Evolutionary conservation across 2,888 invertebrate species (phyloP), one percentile per base, ranked within the genome.

Genomic region (Platerodrilus igneus): DNA sequence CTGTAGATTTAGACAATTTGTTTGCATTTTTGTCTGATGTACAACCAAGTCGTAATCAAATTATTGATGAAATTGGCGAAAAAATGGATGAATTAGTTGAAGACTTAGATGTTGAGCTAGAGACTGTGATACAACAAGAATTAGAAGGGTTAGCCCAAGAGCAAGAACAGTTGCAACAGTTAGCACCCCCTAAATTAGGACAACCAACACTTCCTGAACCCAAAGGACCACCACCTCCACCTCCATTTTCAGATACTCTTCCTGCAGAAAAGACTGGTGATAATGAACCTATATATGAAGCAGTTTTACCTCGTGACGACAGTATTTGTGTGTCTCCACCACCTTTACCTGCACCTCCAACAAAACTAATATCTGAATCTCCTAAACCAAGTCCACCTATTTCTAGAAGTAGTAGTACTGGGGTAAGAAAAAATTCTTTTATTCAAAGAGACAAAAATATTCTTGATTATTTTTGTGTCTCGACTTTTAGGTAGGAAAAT

Each of bases 11-110:
- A 56, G 92, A 92, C 67, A 90, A 90, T 66, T 70, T 92, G 55
- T 92, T 92, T 69, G 89, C 89, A 40, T 92, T 92, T 69, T 72
- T 92, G 13, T 87, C 88, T 0, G 91, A 91, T 55, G 83, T 86
- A 21, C 31, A 39, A 18, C 8, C 70, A 69, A 59, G 72, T 71
- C 27, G 76, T 65, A 59, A 74, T 72, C 8, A 77, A 74, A 56
- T 82, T 10, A 82, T 89, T 36, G 86, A 88, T 8, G 88, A 89
- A 68, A 87, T 90, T 23, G 86, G 86, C 0, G 84, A 85, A 57
- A 82, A 83, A 56, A 88, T 90, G 86, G 82, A 86, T 60, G 79
- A 84, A 52, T 73, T 90, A 3, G 87, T 86, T 2, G 83, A 83
- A 58, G 87, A 89, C 64, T 67, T 89, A 37, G 85, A 89, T 62